Conservation (phyloP, 2,888 invertebrate species). For the Amphimallon solstitiale region DNA sequence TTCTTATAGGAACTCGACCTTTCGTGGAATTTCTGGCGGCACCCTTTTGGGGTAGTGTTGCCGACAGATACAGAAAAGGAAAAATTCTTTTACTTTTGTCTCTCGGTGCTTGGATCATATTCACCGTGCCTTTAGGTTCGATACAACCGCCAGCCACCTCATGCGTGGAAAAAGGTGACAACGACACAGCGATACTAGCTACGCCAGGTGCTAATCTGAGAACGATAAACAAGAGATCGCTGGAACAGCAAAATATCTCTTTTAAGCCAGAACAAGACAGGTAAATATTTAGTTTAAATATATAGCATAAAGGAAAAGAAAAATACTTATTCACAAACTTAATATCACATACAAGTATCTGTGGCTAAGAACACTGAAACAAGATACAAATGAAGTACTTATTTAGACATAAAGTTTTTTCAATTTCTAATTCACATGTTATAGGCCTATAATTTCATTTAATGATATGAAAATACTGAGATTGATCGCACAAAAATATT, state of each 20-base stretch:
- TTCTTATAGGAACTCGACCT: constrained; percentile 94
- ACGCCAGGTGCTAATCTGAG: constrained; percentile 66
- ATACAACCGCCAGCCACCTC: constrained; percentile 93
- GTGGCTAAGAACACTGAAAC: too few species aligned
- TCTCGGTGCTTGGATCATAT: constrained; percentile 94
- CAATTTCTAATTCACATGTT: too few species aligned
- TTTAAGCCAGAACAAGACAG: constrained; percentile 8
- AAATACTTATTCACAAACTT: too few species aligned
- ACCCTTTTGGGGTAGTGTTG: constrained; percentile 97
- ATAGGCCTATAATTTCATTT: too few species aligned
- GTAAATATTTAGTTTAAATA: not conserved
- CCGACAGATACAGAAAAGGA: constrained; percentile 87
- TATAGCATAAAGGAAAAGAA: not conserved
- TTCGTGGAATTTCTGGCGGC: constrained; percentile 97
- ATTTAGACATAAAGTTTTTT: too few species aligned
- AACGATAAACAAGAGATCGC: constrained; percentile 66
- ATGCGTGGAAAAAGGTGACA: constrained; percentile 76
- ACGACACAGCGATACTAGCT: constrained; percentile 73
- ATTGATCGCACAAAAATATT: too few species aligned
- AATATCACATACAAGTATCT: not conserved
- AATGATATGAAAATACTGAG: too few species aligned
- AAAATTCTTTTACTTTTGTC: constrained; percentile 90
- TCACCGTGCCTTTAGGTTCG: constrained; percentile 95
- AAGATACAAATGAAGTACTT: too few species aligned
- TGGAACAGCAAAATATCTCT: constrained; percentile 41